Evolutionary conservation across 1,140 invertebrate species (phyloP).

Genomic region (Bicyclus anynana): DNA sequence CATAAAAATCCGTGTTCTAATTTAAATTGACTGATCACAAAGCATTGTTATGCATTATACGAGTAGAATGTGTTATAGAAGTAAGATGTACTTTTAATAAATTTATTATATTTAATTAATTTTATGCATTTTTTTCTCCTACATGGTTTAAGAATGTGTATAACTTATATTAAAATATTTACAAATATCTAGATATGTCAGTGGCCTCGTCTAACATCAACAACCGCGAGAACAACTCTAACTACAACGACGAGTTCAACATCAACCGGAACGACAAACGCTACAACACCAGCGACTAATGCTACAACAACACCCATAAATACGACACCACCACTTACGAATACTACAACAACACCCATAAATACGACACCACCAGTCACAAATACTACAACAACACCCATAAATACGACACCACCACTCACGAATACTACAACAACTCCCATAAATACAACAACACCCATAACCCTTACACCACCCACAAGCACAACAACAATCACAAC

Average conservation of each 20-base stretch:
- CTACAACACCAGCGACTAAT: neutral
- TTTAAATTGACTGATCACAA: too few relatives aligned
- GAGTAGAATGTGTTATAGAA: too few relatives aligned
- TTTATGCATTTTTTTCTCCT: too few relatives aligned
- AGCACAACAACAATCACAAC: constrained; percentile 8
- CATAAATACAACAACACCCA: neutral
- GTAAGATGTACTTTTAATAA: too few relatives aligned
- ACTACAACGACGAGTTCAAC: neutral
- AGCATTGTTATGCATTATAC: too few relatives aligned
- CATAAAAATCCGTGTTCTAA: too few relatives aligned
- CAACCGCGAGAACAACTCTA: neutral
- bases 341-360: neutral
- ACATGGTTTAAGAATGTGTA: too few relatives aligned
- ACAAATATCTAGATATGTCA: constrained; percentile 1
- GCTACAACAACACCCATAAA: neutral
- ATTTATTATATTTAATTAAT: too few relatives aligned
- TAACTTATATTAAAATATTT: neutral
- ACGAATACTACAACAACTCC: constrained; percentile 15
- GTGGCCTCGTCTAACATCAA: neutral
- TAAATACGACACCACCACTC: constrained; percentile 1
- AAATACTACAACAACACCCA: constrained; percentile 6
- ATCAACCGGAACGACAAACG: too few relatives aligned
- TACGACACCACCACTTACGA: neutral
- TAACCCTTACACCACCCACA: constrained; percentile 3
- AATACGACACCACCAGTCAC: neutral